Evolutionary conservation across 2,113 vertebrate genomes (phyloP).

Genomic region (Otis tarda): DNA sequence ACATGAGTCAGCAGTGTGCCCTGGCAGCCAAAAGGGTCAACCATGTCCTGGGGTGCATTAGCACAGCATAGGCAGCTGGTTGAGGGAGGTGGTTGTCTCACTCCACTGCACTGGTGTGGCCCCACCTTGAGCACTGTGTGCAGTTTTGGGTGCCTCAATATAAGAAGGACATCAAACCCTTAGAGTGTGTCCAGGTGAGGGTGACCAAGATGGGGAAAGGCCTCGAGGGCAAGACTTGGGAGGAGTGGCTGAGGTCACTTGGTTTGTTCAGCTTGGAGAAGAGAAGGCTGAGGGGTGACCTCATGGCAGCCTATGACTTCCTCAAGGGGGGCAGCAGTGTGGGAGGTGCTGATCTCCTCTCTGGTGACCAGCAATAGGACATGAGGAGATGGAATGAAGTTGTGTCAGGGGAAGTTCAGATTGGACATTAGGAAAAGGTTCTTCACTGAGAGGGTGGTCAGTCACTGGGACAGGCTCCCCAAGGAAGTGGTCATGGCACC

Average conservation of each 20-base stretch:
- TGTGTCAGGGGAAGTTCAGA: not conserved
- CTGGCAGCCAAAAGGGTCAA: not conserved
- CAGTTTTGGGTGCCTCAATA: not conserved
- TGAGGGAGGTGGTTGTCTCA: too few relatives aligned
- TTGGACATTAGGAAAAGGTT: not conserved
- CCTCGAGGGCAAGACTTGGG: not conserved
- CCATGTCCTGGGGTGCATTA: not conserved
- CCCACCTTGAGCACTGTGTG: not conserved
- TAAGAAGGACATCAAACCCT: not conserved
- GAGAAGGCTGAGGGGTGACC: not conserved
- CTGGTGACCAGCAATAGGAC: not conserved
- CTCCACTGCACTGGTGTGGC: rapidly evolving
- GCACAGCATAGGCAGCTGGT: rapidly evolving
- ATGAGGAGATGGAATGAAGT: not conserved
- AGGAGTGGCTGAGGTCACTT: not conserved
- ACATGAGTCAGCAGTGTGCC: not conserved
- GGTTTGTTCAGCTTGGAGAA: not conserved
- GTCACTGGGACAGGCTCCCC: not conserved
- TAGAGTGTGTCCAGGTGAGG: not conserved
- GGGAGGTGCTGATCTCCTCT: not conserved
- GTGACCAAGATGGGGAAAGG: not conserved
- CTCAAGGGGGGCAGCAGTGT: rapidly evolving
- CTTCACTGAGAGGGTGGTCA: rapidly evolving
- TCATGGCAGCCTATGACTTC: not conserved
- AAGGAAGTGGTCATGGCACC: not conserved